Conservation (phyloP, 2,888 invertebrate species). For the Branchinecta sandiegonensis region DNA sequence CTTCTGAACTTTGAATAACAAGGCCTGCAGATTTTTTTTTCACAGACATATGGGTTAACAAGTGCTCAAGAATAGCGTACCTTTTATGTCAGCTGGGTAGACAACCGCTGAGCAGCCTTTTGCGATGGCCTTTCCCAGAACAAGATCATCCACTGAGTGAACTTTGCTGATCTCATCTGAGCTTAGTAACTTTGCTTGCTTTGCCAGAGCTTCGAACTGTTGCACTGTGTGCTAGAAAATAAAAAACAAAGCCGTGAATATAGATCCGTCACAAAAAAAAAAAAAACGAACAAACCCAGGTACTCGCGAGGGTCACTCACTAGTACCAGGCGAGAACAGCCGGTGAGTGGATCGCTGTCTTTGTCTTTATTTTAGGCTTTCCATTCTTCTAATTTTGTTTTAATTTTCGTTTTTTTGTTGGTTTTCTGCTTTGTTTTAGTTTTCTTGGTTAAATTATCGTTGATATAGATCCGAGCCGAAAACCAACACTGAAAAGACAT, state of each 20-base stretch:
- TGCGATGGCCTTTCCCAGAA: constrained; percentile 54
- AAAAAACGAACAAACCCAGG: no score
- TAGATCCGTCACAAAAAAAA: not conserved
- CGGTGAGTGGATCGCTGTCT: no score
- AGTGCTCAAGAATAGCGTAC: constrained; percentile 25
- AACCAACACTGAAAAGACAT: no score
- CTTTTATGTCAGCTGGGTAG: constrained; percentile 48
- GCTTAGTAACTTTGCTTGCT: not conserved
- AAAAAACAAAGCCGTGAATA: not conserved
- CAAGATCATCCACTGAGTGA: constrained; percentile 43
- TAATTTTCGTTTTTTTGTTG: no score
- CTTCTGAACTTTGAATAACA: no score
- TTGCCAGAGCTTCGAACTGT: not conserved
- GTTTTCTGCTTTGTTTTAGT: no score
- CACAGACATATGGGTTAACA: constrained; percentile 2
- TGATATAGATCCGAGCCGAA: no score
- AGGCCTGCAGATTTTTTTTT: constrained; percentile 10
- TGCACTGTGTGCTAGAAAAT: not conserved
- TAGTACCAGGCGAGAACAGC: no score
- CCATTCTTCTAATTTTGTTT: no score
- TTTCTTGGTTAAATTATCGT: no score
- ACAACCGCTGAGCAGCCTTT: constrained; percentile 71
- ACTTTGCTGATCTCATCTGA: not conserved
- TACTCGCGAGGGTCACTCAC: no score
- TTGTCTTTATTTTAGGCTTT: no score